Evolutionary conservation across 2,113 vertebrate species (phyloP).

Genomic region (Notiomystis cincta): DNA sequence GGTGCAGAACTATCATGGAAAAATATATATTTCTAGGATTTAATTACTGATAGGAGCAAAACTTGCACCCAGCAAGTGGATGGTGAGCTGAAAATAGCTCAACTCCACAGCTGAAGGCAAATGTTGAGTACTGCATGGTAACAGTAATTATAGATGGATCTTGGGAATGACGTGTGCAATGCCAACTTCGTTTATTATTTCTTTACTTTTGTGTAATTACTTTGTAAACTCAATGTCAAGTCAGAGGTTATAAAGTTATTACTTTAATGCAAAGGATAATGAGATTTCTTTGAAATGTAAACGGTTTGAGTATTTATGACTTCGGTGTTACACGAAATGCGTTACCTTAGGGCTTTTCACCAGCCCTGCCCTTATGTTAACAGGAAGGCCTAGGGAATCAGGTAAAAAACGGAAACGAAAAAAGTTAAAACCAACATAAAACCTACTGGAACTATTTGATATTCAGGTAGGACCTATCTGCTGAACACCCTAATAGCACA

Average conservation of each 20-base stretch:
- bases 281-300: constrained; percentile 76
- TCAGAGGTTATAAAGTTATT: constrained; percentile 51
- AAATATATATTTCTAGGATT: background rate
- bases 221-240: constrained; percentile 43
- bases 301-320: constrained; percentile 75
- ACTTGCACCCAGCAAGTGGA: constrained; percentile 20
- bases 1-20: background rate
- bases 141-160: constrained; percentile 40
- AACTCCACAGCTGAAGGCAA: constrained; percentile 30
- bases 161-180: constrained; percentile 23
- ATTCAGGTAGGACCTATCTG: constrained; percentile 86
- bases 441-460: constrained; percentile 78
- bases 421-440: constrained; percentile 90
- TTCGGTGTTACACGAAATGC: constrained; percentile 69
- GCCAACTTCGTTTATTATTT: constrained; percentile 34
- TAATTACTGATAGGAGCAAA: constrained; percentile 15
- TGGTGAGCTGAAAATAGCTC: constrained; percentile 54
- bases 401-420: constrained; percentile 96
- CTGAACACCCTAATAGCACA: constrained; percentile 49
- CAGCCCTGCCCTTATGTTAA: constrained; percentile 88
- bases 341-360: constrained; percentile 76
- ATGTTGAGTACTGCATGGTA: constrained; percentile 32
- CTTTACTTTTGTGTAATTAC: constrained; percentile 32
- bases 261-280: constrained; percentile 40
- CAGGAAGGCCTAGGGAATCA: constrained; percentile 93